Evolutionary conservation across 2,888 invertebrate genomes (phyloP).

Genomic region (Harmothoe impar): DNA sequence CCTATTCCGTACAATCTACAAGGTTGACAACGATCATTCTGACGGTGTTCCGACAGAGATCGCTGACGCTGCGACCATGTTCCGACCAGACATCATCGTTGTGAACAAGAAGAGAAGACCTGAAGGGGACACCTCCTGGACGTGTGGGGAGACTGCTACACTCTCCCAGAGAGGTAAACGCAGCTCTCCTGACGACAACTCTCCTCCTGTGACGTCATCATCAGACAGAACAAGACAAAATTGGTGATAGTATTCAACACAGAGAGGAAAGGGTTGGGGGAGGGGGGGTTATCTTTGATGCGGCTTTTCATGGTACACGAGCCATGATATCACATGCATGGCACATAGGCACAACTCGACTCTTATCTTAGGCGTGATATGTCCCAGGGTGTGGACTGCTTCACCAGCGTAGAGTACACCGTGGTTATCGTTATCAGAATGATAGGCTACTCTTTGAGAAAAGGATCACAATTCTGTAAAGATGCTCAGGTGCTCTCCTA

Average conservation of each 20-base stretch:
- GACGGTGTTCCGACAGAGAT: too few relatives aligned
- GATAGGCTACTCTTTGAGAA: too few relatives aligned
- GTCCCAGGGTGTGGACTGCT: neutral
- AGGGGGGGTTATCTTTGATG: neutral
- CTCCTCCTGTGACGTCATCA: neutral
- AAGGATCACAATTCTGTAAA: too few relatives aligned
- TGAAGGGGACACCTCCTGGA: conserved; percentile 18
- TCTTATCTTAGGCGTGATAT: neutral
- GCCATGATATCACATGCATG: conserved; percentile 25
- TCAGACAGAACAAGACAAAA: conserved; percentile 38
- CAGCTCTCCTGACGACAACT: neutral
- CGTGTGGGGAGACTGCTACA: neutral
- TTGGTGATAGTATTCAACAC: conserved; percentile 59
- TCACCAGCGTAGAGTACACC: neutral
- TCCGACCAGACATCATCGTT: conserved; percentile 8
- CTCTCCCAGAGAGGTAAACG: neutral
- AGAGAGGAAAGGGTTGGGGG: conserved; percentile 21
- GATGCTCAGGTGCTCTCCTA: too few relatives aligned
- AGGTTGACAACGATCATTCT: too few relatives aligned
- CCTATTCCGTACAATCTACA: too few relatives aligned
- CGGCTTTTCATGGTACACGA: neutral
- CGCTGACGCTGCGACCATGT: neutral
- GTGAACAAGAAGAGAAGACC: conserved; percentile 7
- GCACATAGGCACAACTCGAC: neutral
- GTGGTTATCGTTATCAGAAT: too few relatives aligned